Base-by-base conservation (phyloP, 2,797 vertebrate genomes). In the Huso huso region DNA sequence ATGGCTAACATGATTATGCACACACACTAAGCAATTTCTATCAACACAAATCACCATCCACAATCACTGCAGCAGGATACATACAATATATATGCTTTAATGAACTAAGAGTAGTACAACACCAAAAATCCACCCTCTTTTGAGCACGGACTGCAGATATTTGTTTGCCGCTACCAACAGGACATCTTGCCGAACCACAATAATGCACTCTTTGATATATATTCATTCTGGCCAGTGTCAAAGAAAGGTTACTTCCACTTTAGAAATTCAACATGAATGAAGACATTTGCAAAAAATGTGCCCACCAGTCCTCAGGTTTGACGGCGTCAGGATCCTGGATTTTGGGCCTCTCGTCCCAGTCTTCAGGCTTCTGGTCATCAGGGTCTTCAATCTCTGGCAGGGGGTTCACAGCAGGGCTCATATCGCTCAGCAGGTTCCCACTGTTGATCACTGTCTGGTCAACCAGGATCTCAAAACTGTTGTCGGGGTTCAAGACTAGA, bases 281-380 rank as follows among this genome's bases (percentile, higher is more conserved):
- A 37, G 37, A 37, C 37, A 37, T 37, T 37, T 37, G 37, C 37
- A 23, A 23, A 23, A 23, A 23, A 23, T n/a, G n/a, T 50, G 74
- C 89, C 86, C 70, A 96, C 97, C 97, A 98, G 78, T 99, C 96
- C 11, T 97, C 96, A 0, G 97, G 97, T 73, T 98, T 99, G 72
- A 87, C 77, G 12, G 97, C 94, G 66, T 94, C 90, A 0, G 96
- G 95, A 79, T 99, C 97, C 74, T 95, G 87, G 74, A 99, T 94
- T 86, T 98, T 99, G 15, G 97, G 88, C 72, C 94, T 93, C 79
- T 99, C 97, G 65, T 99, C 96, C 97, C 97, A 99, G 77, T 99
- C 96, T 66, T 98, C 97, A 0, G 97, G 97, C 51, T 98, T 98
- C 68, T 85, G 86, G 80, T 99, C 96, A 49, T 97, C 92, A 0